These are phyloP conservation scores for Oligia fasciuncula DNA, from an alignment of 2,888 invertebrate species.

Conservation along the genomic window DNA sequence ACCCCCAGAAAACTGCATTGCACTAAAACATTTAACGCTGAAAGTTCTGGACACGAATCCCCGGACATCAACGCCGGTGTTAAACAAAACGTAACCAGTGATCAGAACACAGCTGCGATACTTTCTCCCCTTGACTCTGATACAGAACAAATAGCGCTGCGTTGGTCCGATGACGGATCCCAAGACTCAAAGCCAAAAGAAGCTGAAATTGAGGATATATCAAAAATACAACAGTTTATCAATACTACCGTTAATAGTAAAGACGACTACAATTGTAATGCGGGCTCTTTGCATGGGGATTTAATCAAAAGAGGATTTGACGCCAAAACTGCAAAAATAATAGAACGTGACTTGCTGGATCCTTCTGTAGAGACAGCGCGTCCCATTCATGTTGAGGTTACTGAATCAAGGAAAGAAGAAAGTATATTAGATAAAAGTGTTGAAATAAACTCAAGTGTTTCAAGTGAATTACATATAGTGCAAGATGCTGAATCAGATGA, in stretches of 20 bases:
- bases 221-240: slow-evolving; percentile 84
- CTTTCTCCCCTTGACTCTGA: slow-evolving; percentile 77
- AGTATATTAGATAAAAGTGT: slow-evolving; percentile 61
- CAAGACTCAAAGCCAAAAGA: slow-evolving; percentile 77
- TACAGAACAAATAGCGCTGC: slow-evolving; percentile 78
- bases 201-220: slow-evolving; percentile 81
- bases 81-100: slow-evolving; percentile 59
- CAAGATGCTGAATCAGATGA: slow-evolving; percentile 73
- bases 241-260: slow-evolving; percentile 69
- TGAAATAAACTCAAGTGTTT: slow-evolving; percentile 62
- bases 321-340: slow-evolving; percentile 84
- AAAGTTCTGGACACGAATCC: slow-evolving; percentile 76
- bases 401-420: slow-evolving; percentile 57
- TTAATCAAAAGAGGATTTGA: slow-evolving; percentile 86
- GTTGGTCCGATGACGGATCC: slow-evolving; percentile 86
- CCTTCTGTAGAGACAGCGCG: slow-evolving; percentile 59
- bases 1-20: slow-evolving; percentile 86
- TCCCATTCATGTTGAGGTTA: slow-evolving; percentile 39
- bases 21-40: slow-evolving; percentile 80
- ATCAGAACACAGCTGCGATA: slow-evolving; percentile 56
- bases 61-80: slow-evolving; percentile 69
- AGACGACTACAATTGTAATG: slow-evolving; percentile 53
- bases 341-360: slow-evolving; percentile 85
- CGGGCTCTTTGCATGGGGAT: slow-evolving; percentile 79
- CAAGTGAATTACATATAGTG: slow-evolving; percentile 71